Base-by-base conservation (phyloP, 2,888 invertebrate genomes). In the Diarsia mendica region DNA sequence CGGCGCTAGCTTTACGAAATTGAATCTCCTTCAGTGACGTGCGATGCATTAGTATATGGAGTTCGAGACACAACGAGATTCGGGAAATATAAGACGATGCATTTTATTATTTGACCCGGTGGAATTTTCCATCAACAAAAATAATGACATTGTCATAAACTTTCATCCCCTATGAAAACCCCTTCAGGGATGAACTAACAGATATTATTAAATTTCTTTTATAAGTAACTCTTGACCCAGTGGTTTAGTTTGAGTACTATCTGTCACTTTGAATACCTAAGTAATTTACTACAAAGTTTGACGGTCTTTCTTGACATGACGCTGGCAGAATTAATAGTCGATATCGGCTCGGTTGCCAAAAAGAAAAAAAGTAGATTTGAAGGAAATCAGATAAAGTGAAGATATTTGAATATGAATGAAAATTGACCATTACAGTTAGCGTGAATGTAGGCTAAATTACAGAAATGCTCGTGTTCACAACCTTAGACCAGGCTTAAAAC, bases 1-100 rank as follows among this genome's bases (percentile, higher is more conserved):
- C 87, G 85, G 81, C 84, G 87, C 87, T 75, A 89, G 90, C 90
- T 93, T 91, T 90, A 91, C 90, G 90, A 91, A 93, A 93, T 91
- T 89, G 91, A 91, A 93, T 92, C 90, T 90, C 85, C 69, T 85
- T 83, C 80, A 89, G 86, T 91, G 91, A 91, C 90, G 93, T 89
- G 83, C 83, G 87, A 87, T 92, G 92, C 93, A 93, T 92, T 94
- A 92, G 87, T 75, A 64, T 85, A 64, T 85, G 78, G 67, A 79
- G 90, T 51, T 79, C 48, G 89, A 69, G 90, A 75, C 75, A 88
- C 89, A 93, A 70, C 81, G 84, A 87, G 90, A 75, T 74, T 39
- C 18, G 10, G 18, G 9, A 64, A 64, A 55, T 48, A 46, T 28
- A 51, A 53, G 33, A 15, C 46, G 2, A 8, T 58, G 28, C 13